These are phyloP conservation scores for Drosophila kikkawai DNA, from an alignment of 1,140 invertebrate species.

Conservation along the genomic window DNA sequence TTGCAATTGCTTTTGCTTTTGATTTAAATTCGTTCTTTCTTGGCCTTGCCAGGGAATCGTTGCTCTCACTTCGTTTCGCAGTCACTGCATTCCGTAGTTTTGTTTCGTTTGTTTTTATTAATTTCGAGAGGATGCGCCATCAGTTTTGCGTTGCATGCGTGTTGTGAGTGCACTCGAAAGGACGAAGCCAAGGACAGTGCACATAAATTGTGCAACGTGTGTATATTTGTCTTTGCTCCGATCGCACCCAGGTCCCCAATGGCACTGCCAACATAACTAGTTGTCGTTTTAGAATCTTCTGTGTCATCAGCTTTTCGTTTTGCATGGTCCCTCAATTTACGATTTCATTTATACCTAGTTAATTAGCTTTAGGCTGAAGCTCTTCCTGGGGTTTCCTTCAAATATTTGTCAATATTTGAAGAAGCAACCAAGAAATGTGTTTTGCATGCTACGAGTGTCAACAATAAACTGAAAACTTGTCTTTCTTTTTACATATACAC, in stretches of 20 bases:
- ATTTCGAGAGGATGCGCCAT: conserved; percentile 11
- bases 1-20: conserved; percentile 49
- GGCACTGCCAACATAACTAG: not conserved
- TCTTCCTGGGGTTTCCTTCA: not conserved
- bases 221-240: conserved; percentile 68
- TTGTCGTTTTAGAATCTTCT: not conserved
- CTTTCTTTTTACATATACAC: conserved; percentile 54
- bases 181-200: conserved; percentile 45
- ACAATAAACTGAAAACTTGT: conserved; percentile 27
- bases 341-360: not conserved
- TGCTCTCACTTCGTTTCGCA: conserved; percentile 3
- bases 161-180: conserved; percentile 58
- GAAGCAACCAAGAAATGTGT: not conserved
- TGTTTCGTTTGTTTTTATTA: conserved; percentile 23
- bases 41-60: conserved; percentile 13
- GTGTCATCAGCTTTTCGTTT: conserved; percentile 17
- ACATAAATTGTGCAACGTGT: conserved; percentile 64
- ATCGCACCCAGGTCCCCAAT: conserved; percentile 47
- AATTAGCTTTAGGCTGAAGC: not conserved
- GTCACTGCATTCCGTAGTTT: conserved; percentile 13
- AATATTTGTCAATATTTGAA: not conserved
- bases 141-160: conserved; percentile 48
- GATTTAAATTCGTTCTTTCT: conserved; percentile 49
- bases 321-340: conserved; percentile 24
- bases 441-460: conserved; percentile 13